Conservation (phyloP, 1,140 invertebrate genomes). For the Bombus balteatus region DNA sequence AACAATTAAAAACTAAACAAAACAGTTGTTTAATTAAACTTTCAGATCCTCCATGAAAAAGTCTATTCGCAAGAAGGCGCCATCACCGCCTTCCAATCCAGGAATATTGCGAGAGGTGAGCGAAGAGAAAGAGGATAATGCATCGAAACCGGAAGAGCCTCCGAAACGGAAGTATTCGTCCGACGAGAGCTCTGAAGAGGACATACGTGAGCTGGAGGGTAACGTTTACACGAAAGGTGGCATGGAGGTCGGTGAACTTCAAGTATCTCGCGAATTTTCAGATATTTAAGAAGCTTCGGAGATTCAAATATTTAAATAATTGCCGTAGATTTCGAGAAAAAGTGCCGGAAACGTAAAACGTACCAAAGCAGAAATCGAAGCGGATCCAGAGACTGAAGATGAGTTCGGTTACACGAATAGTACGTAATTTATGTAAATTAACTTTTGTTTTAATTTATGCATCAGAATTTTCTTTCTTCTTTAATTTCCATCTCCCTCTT, state of each 20-base stretch:
- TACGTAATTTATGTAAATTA: constrained; percentile 84
- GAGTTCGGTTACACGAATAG: constrained; percentile 95
- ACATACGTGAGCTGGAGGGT: constrained; percentile 89
- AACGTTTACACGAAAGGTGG: constrained; percentile 90
- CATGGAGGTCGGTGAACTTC: constrained; percentile 85
- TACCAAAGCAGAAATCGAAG: constrained; percentile 89
- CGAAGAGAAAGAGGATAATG: constrained; percentile 74
- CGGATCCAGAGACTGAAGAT: constrained; percentile 93
- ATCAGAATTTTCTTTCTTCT: neutral
- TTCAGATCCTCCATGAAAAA: constrained; percentile 80
- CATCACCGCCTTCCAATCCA: constrained; percentile 71
- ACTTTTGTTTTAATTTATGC: too few relatives aligned
- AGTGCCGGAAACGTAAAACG: constrained; percentile 93
- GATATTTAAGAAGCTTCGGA: too few relatives aligned
- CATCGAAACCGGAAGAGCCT: constrained; percentile 20
- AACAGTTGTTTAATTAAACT: neutral
- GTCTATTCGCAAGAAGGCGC: constrained; percentile 76
- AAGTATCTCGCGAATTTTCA: neutral
- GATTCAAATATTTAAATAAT: neutral
- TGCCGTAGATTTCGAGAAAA: constrained; percentile 90
- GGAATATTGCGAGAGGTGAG: constrained; percentile 70
- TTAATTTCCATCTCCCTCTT: fast-evolving
- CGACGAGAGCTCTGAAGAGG: constrained; percentile 86
- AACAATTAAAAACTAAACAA: neutral
- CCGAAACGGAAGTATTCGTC: constrained; percentile 77